phyloP scores from a whole-genome alignment of 2,113 vertebrate genomes.

The Athene noctua region DNA sequence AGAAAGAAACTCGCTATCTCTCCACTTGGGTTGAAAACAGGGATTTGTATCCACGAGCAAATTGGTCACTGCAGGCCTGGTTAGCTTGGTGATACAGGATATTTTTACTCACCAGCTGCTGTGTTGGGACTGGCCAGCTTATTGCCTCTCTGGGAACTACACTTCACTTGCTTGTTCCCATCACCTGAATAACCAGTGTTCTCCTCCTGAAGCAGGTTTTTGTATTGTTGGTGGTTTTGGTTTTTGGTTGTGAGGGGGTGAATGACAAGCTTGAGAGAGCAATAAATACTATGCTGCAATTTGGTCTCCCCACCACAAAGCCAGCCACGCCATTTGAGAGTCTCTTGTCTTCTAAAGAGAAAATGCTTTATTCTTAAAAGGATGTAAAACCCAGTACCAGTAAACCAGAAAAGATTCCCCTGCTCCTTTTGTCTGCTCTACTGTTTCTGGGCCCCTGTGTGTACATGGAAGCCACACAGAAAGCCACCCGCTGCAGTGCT shows the following conservation, averaged over 20 bases:
- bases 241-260: too few relatives aligned
- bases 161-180: not conserved
- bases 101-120: not conserved
- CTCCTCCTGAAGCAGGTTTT: not conserved
- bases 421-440: not conserved
- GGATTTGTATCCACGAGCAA: too few relatives aligned
- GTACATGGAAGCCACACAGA: accelerated
- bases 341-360: not conserved
- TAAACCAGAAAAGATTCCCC: not conserved
- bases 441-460: not conserved
- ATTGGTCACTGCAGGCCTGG: not conserved
- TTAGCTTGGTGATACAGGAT: accelerated
- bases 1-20: accelerated
- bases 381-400: not conserved
- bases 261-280: accelerated
- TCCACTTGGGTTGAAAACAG: too few relatives aligned
- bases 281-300: not conserved
- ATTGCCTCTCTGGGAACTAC: not conserved
- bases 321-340: too few relatives aligned
- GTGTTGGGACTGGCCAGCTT: not conserved
- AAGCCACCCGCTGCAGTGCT: not conserved
- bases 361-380: not conserved
- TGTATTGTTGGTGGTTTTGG: not conserved
- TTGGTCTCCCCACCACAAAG: not conserved
- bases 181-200: not conserved